Conservation (phyloP, 2,113 vertebrate species). For the Syngnathus floridae region DNA sequence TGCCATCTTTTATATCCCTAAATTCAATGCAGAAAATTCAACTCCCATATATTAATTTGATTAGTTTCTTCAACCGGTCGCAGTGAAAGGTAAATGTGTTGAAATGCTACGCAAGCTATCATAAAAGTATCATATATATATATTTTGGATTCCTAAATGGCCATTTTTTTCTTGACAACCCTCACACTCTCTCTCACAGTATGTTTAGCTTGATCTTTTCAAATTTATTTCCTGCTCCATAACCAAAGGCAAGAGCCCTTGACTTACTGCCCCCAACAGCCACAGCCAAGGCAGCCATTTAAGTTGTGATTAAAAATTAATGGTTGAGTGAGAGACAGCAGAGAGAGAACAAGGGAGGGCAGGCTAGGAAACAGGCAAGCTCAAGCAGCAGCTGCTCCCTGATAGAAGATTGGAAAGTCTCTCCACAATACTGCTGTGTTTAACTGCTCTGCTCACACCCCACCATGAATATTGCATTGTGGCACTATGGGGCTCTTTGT, state of each 20-base stretch:
- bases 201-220: conserved; percentile 68
- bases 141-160: conserved; percentile 35
- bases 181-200: conserved; percentile 33
- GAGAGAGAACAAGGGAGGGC: conserved; percentile 45
- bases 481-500: conserved; percentile 54
- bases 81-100: conserved; percentile 43
- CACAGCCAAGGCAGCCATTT: conserved; percentile 72
- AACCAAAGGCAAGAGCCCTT: conserved; percentile 69
- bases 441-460: conserved; percentile 57
- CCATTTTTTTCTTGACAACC: conserved; percentile 42
- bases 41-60: conserved; percentile 64
- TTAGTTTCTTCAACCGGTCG: conserved; percentile 54
- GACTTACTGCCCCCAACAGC: conserved; percentile 65
- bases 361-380: conserved; percentile 29
- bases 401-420: conserved; percentile 58
- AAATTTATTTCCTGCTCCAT: conserved; percentile 68
- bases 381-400: conserved; percentile 63
- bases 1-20: conserved; percentile 8
- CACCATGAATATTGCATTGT: conserved; percentile 74
- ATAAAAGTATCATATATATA: conserved; percentile 37
- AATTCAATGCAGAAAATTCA: conserved; percentile 21
- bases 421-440: conserved; percentile 63
- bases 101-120: conserved; percentile 58
- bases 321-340: conserved; percentile 61
- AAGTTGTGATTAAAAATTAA: conserved; percentile 77